phyloP scores from a whole-genome alignment of 2,797 vertebrate genomes.

The Lophotriccus pileatus region DNA sequence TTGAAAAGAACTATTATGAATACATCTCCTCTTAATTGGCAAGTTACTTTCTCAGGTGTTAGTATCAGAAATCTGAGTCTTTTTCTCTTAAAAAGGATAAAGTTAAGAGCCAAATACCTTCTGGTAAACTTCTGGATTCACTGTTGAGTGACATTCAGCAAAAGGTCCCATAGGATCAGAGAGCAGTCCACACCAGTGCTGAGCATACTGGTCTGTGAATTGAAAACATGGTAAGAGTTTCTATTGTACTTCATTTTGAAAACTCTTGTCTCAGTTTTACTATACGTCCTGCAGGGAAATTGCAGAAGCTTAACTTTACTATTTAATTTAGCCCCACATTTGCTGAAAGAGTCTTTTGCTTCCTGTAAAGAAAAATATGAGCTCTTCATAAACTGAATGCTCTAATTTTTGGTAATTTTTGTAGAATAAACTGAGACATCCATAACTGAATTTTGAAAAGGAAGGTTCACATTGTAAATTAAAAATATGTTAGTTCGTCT shows the following conservation, averaged over 20 bases:
- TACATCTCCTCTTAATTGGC: neutral
- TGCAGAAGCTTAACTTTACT: neutral
- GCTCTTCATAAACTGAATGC: neutral
- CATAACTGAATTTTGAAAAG: neutral
- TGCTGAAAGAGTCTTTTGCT: neutral
- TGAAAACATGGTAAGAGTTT: neutral
- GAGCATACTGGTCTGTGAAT: slow-evolving; percentile 84
- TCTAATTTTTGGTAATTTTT: neutral
- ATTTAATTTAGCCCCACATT: neutral
- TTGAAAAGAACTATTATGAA: neutral
- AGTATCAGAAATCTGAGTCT: neutral
- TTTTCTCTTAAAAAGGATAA: neutral
- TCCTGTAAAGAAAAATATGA: neutral
- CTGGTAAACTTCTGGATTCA: slow-evolving; percentile 78
- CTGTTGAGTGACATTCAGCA: slow-evolving; percentile 78
- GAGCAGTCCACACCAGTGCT: slow-evolving; percentile 85
- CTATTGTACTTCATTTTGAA: neutral
- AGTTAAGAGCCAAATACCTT: slow-evolving; percentile 69
- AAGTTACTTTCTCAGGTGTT: neutral
- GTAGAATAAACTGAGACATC: neutral
- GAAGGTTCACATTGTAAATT: neutral
- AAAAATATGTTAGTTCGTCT: neutral
- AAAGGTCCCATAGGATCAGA: slow-evolving; percentile 76
- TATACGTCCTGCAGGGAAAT: neutral
- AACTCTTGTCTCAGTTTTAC: neutral